Evolutionary conservation across 2,113 vertebrate species (phyloP).

Genomic region (Stegostoma tigrinum): DNA sequence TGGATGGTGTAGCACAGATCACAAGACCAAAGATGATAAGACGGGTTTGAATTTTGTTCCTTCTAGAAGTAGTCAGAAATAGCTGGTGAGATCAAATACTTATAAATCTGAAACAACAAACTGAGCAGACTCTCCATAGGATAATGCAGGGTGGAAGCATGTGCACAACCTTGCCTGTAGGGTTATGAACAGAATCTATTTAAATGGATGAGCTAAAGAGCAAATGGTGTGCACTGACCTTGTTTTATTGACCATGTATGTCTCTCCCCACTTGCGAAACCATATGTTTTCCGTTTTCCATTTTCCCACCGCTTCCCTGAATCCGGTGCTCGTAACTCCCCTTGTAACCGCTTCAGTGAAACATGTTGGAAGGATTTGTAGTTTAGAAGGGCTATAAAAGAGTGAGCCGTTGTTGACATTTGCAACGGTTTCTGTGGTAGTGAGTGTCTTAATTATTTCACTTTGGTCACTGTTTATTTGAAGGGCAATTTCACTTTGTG

Average conservation of each 20-base stretch:
- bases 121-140: not conserved
- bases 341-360: not conserved
- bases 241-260: not conserved
- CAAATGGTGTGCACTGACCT: not conserved
- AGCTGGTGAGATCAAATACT: not conserved
- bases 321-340: not conserved
- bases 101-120: not conserved
- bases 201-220: not conserved
- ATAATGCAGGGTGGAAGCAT: not conserved
- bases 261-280: not conserved
- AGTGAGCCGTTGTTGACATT: not conserved
- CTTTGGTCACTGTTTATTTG: not conserved
- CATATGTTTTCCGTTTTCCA: not conserved
- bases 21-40: not conserved
- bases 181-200: not conserved
- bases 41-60: not conserved
- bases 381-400: not conserved
- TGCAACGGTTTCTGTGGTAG: not conserved
- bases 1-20: not conserved
- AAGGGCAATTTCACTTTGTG: not conserved
- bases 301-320: not conserved
- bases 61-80: not conserved
- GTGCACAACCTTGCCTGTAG: not conserved
- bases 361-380: not conserved
- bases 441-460: not conserved